Evolutionary conservation across 2,113 vertebrate genomes (phyloP), one percentile per base, ranked within the genome.

Genomic region (Blennius ocellaris): DNA sequence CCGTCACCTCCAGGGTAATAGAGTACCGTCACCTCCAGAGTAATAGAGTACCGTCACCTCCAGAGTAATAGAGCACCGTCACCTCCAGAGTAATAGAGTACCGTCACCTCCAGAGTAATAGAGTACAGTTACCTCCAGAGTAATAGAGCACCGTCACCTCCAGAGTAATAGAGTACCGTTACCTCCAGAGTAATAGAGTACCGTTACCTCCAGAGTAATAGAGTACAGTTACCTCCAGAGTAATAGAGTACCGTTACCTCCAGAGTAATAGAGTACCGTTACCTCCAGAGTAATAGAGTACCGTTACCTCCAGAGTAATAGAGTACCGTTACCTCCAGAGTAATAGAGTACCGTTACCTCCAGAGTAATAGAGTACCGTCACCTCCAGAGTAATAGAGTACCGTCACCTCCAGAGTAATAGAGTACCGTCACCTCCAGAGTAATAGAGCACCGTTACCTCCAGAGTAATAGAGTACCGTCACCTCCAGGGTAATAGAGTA

Each of bases 161-260:
- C n/a, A n/a, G n/a, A n/a, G n/a, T 30, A 30, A 30, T 30, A 30
- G 4, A 30, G 37, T 1, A 3, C 2, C 0, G 83, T 83, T 71
- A 93, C 93, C 80, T 91, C 91, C 91, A 93, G 80, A n/a, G n/a
- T 30, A 30, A 30, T 30, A 30, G 4, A 30, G 37, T 1, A 3
- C 2, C 0, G 83, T 83, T 71, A 93, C 93, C 80, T 91, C 91
- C 91, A 93, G 80, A n/a, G n/a, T n/a, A n/a, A n/a, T n/a, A n/a
- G n/a, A n/a, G n/a, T n/a, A n/a, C n/a, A n/a, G n/a, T n/a, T n/a
- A n/a, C n/a, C n/a, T n/a, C n/a, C n/a, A n/a, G n/a, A n/a, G n/a
- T 30, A 30, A 30, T 30, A 30, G 4, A 30, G 37, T 1, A 3
- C 2, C 0, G 83, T 83, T 71, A 93, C 93, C 80, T 91, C 91